phyloP scores from a whole-genome alignment of 2,888 invertebrate genomes.

The Spialia ferax region DNA sequence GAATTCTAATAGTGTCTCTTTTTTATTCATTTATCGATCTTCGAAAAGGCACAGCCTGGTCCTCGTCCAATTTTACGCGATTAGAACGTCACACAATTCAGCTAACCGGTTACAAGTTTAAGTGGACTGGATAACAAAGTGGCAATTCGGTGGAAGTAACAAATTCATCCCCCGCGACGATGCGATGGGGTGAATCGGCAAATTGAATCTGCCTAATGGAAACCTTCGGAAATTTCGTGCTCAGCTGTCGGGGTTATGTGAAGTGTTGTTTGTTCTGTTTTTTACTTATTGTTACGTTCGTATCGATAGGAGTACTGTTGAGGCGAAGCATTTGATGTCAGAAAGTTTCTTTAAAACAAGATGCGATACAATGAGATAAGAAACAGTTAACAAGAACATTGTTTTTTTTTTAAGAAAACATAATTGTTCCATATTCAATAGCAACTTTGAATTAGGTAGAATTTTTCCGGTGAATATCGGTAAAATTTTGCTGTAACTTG shows the following conservation, averaged over 20 bases:
- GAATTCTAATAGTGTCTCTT: too few species aligned
- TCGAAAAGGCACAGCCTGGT: not conserved
- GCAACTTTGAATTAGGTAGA: too few species aligned
- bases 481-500: too few species aligned
- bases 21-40: not conserved
- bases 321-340: too few species aligned
- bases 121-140: conserved; percentile 31
- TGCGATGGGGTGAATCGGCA: conserved; percentile 49
- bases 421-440: too few species aligned
- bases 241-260: conserved; percentile 44
- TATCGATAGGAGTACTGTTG: not conserved
- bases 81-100: conserved; percentile 23
- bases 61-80: not conserved
- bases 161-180: conserved; percentile 47
- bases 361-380: too few species aligned
- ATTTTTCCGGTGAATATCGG: too few species aligned
- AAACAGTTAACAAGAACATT: too few species aligned
- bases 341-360: too few species aligned
- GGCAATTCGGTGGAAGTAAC: conserved; percentile 41
- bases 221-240: conserved; percentile 46
- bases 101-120: conserved; percentile 24
- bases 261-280: conserved; percentile 5
- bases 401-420: too few species aligned
- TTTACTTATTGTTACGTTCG: not conserved
- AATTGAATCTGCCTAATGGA: conserved; percentile 54